A percentile compares a stretch with the other conserved stretches of the same genome.
These are phyloP conservation scores for Aldabrachelys gigantea DNA, from an alignment of 2,113 vertebrate species.

Conservation along the genomic window DNA sequence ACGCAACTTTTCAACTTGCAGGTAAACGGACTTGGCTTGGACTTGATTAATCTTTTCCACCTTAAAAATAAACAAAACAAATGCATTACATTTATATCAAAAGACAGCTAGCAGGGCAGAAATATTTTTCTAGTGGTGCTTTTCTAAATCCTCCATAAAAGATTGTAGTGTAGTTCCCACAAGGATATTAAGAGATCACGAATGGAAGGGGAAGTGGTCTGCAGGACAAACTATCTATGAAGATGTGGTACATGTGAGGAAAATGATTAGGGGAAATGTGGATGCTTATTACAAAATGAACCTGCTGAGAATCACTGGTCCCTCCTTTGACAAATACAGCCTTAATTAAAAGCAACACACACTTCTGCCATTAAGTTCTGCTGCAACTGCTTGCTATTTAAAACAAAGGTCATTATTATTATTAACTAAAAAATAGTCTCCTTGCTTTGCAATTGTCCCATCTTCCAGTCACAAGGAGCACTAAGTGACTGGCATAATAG, in stretches of 20 bases:
- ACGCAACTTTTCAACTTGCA: conserved; percentile 97
- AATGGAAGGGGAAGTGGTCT: background rate
- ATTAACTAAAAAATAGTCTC: no score
- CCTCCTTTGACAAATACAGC: background rate
- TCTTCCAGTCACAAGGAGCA: background rate
- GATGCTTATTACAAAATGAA: background rate
- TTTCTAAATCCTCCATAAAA: background rate
- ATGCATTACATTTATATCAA: background rate
- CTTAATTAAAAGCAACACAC: no score
- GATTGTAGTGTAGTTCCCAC: accelerated
- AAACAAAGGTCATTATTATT: no score
- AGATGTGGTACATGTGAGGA: background rate
- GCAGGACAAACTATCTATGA: background rate
- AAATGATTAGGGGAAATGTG: background rate
- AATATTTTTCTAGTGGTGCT: accelerated
- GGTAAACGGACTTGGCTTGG: conserved; percentile 97
- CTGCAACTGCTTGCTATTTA: no score
- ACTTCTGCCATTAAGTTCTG: no score
- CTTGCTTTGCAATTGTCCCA: background rate
- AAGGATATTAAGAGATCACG: background rate
- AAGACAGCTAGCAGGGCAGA: background rate
- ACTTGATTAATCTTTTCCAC: conserved; percentile 99
- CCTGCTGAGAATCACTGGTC: background rate
- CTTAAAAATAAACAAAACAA: conserved; percentile 69
- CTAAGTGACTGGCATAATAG: background rate